Evolutionary conservation across 2,113 vertebrate genomes (phyloP), one percentile per base, ranked within the genome.

Genomic region (Phalacrocorax pelagicus): DNA sequence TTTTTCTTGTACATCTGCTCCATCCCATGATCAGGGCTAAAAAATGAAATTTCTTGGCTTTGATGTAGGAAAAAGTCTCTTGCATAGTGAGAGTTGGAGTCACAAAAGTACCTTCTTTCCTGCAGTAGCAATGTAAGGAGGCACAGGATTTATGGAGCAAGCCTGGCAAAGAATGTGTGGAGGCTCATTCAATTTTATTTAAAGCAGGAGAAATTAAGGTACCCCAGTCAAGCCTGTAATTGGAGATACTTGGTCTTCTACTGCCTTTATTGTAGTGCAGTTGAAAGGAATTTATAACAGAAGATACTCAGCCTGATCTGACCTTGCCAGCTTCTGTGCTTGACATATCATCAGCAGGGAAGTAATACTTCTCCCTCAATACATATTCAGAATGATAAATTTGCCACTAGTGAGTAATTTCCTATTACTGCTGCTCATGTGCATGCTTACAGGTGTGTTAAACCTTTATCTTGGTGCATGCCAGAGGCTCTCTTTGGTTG

Each of bases 151-250:
- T 6, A 10, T 46, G 55, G 32, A 92, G n/a, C 27, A 73, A 86
- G 40, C 42, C 80, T 94, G 42, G 32, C 29, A 86, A 19, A 77
- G n/a, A 85, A 52, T 3, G 3, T 5, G 6, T 67, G 29, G 26
- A 94, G 42, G 9, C 30, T 78, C 3, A 1, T 87, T 86, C 47
- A 36, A 26, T 89, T 95, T 74, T 70, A 78, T 71, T 81, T 81
- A 89, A 91, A 94, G 65, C 57, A 91, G 34, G 12, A 84, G 79
- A 92, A 92, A 87, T 91, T 74, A 87, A 92, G 36, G 38, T 81
- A 84, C 21, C 36, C 7, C 34, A 92, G 34, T 84, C 54, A 91
- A 46, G 30, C 51, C 54, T 71, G 46, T 87, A 93, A 84, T 74
- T 95, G 65, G 20, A 62, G 84, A 67, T 74, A 51, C 42, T 78